These are phyloP conservation scores for Macrosiphum euphorbiae DNA, from an alignment of 2,888 invertebrate species.

Conservation along the genomic window DNA sequence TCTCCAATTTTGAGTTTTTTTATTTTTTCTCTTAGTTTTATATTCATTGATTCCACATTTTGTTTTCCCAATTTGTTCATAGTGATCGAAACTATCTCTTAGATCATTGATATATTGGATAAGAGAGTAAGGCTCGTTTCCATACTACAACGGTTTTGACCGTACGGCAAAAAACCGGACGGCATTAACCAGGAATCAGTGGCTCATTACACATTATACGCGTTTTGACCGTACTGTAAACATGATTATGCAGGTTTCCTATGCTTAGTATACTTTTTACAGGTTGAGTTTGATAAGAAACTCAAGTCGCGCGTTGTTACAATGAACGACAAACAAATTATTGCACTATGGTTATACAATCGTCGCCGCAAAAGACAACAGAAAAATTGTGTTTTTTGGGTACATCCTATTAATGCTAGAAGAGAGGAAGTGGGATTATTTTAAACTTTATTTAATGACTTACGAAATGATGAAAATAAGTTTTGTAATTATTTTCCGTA, in stretches of 20 bases:
- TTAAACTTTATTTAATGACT: conserved; percentile 51
- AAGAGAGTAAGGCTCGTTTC: background rate
- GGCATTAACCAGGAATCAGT: conserved; percentile 3
- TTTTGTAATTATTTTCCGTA: conserved; percentile 65
- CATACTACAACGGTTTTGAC: background rate
- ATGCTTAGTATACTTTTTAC: background rate
- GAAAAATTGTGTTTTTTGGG: conserved; percentile 54
- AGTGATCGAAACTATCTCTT: no score
- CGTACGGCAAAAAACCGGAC: conserved; percentile 16
- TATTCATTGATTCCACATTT: no score
- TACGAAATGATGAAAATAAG: conserved; percentile 60
- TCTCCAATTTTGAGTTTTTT: no score
- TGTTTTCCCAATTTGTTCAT: no score
- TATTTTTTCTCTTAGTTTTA: no score
- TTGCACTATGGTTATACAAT: conserved; percentile 49
- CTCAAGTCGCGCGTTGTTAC: conserved; percentile 34
- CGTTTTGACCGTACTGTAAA: background rate
- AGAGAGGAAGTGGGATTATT: conserved; percentile 46
- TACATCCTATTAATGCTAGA: conserved; percentile 55
- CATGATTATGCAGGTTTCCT: background rate
- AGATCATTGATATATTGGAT: no score
- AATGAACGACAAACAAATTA: conserved; percentile 45
- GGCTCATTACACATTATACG: background rate
- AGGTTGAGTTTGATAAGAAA: conserved; percentile 44
- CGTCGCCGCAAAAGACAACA: conserved; percentile 54